Conservation (phyloP, 2,113 vertebrate genomes). For the Loxodonta africana region DNA sequence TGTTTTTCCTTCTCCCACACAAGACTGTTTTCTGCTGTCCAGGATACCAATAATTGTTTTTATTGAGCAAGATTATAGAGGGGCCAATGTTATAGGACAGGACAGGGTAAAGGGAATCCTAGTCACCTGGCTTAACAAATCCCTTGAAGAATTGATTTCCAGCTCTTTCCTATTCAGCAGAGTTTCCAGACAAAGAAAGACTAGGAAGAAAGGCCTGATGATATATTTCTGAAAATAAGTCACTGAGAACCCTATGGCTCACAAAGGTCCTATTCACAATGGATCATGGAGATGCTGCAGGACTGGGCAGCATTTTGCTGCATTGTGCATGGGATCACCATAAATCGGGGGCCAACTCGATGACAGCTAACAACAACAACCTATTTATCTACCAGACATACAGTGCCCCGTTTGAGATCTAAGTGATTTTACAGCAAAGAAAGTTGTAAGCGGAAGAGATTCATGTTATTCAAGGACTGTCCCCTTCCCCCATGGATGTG, state of each 20-base stretch:
- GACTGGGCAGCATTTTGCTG: too few relatives aligned
- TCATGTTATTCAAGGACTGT: conserved; percentile 49
- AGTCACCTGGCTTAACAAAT: not conserved
- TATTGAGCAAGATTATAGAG: not conserved
- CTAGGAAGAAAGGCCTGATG: too few relatives aligned
- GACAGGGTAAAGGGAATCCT: not conserved
- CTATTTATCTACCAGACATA: not conserved
- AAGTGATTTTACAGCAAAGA: conserved; percentile 41
- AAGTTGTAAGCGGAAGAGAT: not conserved
- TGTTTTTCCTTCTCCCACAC: not conserved
- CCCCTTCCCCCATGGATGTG: not conserved
- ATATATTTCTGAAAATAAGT: too few relatives aligned
- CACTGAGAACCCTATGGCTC: too few relatives aligned
- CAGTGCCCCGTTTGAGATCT: not conserved
- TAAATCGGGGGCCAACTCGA: too few relatives aligned
- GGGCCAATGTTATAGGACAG: not conserved
- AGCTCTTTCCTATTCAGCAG: not conserved
- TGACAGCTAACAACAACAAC: too few relatives aligned
- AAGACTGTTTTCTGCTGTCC: not conserved
- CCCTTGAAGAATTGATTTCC: not conserved
- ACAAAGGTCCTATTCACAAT: too few relatives aligned
- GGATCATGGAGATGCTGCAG: too few relatives aligned
- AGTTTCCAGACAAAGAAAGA: not conserved
- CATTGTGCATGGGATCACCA: too few relatives aligned
- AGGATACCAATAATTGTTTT: not conserved